Evolutionary conservation across 35 echinoderm and acorn worm genomes (phyloP).

Genomic region (Apostichopus californicus): DNA sequence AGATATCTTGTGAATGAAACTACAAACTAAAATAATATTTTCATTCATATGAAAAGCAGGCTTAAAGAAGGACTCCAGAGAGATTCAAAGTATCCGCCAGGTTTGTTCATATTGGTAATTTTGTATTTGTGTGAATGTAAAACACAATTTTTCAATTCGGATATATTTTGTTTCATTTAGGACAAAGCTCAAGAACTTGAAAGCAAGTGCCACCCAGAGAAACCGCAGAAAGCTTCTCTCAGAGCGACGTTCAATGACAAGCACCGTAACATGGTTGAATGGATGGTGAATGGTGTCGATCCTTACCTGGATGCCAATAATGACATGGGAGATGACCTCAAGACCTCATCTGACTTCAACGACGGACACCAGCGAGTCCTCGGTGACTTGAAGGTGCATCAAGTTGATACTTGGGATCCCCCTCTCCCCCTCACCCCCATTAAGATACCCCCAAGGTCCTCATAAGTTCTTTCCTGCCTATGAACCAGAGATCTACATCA

Average conservation of each 20-base stretch:
- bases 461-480: no score
- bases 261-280: slow-evolving; percentile 75
- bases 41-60: no score
- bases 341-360: slow-evolving; percentile 87
- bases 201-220: slow-evolving; percentile 65
- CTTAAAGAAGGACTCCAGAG: no score
- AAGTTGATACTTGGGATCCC: background rate
- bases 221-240: slow-evolving; percentile 46
- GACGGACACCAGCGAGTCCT: slow-evolving; percentile 85
- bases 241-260: slow-evolving; percentile 79
- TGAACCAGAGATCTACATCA: no score
- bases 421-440: background rate
- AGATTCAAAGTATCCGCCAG: no score
- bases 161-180: slow-evolving; percentile 32
- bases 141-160: background rate
- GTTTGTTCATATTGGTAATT: background rate
- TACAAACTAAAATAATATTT: no score
- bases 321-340: slow-evolving; percentile 90
- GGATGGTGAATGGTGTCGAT: slow-evolving; percentile 93
- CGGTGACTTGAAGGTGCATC: slow-evolving; percentile 75
- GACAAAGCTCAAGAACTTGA: slow-evolving; percentile 77
- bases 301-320: slow-evolving; percentile 75
- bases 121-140: background rate
- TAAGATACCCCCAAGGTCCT: no score
- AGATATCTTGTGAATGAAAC: no score